These are phyloP conservation scores for Zosterops lateralis DNA, from an alignment of 2,113 vertebrate genomes.

Conservation along the genomic window DNA sequence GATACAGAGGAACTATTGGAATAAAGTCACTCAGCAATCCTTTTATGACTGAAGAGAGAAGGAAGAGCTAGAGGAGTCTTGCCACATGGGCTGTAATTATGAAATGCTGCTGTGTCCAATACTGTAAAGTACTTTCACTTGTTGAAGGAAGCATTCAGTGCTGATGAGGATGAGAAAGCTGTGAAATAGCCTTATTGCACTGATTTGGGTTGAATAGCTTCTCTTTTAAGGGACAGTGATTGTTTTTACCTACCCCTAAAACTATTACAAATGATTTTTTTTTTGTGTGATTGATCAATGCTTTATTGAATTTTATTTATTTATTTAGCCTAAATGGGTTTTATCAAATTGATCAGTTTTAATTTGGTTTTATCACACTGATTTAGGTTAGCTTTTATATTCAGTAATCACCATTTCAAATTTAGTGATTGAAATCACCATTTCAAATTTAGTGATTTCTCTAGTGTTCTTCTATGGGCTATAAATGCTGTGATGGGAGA, in stretches of 20 bases:
- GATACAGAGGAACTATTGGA: neutral
- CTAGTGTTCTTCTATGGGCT: neutral
- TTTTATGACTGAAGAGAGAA: neutral
- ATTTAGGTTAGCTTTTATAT: neutral
- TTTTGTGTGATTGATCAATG: neutral
- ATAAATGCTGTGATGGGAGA: neutral
- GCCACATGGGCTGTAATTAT: neutral
- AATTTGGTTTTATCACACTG: neutral
- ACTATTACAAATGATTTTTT: neutral
- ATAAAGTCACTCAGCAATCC: neutral
- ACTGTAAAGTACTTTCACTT: neutral
- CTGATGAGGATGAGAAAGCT: neutral
- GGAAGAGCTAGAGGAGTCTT: neutral
- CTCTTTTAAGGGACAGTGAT: neutral
- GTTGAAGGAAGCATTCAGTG: neutral
- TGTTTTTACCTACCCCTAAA: neutral
- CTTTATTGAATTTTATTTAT: neutral
- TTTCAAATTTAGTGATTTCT: neutral
- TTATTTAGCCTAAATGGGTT: neutral
- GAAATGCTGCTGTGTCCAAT: neutral
- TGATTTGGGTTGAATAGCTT: neutral
- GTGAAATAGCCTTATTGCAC: neutral
- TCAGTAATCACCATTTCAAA: neutral
- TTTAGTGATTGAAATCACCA: neutral
- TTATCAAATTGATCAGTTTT: neutral